Conservation (phyloP, 2,888 invertebrate species). For the Mycalesis mineus region DNA sequence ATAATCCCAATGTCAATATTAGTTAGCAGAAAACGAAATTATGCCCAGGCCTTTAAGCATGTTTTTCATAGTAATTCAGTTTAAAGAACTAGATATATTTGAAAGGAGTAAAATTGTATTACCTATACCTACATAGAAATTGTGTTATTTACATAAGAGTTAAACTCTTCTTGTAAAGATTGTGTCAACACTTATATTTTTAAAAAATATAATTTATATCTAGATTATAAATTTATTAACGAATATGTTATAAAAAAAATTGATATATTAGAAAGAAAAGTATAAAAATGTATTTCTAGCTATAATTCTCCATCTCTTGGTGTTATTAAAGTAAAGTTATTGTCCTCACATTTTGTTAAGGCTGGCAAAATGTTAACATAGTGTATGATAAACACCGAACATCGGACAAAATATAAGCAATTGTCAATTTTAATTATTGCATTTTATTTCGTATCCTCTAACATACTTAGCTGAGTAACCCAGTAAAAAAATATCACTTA, state of each 20-base stretch:
- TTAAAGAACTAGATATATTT: no score
- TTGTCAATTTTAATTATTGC: conserved; percentile 54
- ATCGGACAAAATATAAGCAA: conserved; percentile 56
- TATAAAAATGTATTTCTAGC: conserved; percentile 11
- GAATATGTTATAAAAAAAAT: conserved; percentile 2
- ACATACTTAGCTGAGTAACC: no score
- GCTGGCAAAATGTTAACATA: conserved; percentile 66
- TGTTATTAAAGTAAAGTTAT: background rate
- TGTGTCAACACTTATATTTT: background rate
- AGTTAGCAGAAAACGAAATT: no score
- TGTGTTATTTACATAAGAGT: background rate
- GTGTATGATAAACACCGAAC: conserved; percentile 37
- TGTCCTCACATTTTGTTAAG: conserved; percentile 59
- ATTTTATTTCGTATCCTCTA: conserved; percentile 24
- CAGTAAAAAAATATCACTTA: no score
- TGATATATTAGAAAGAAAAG: conserved; percentile 10
- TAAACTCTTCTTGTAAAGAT: background rate
- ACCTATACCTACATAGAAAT: no score
- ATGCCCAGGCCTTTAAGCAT: no score
- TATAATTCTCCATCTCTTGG: conserved; percentile 18
- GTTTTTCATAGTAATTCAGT: no score
- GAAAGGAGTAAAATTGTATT: no score
- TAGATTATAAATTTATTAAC: background rate
- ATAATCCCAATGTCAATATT: no score
- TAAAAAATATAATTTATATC: background rate